Evolutionary conservation across 2,113 vertebrate species (phyloP).

Genomic region (Aptenodytes patagonicus): DNA sequence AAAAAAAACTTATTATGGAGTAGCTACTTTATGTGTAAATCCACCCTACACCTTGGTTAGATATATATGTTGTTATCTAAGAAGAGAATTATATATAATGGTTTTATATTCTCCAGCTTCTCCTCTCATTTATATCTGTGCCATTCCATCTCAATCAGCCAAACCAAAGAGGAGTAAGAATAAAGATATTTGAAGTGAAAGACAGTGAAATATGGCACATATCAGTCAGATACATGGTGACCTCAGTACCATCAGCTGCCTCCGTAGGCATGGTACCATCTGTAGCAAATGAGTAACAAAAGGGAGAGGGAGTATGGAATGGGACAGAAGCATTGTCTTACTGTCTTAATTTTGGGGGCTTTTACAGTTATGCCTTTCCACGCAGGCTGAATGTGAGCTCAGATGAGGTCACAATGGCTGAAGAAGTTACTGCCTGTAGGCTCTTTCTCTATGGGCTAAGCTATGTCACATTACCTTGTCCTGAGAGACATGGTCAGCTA

Average conservation of each 20-base stretch:
- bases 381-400: neutral
- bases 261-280: neutral
- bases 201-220: neutral
- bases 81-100: neutral
- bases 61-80: neutral
- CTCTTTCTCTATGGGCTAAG: neutral
- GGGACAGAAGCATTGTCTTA: neutral
- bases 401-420: neutral
- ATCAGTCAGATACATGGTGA: neutral
- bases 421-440: neutral
- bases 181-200: neutral
- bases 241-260: neutral
- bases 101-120: neutral
- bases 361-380: neutral
- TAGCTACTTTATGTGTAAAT: neutral
- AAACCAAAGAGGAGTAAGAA: neutral
- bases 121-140: neutral
- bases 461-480: neutral
- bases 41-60: neutral
- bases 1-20: neutral
- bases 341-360: neutral
- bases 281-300: neutral
- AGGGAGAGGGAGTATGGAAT: neutral
- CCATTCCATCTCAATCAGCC: neutral
- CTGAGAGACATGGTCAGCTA: neutral